Conservation (phyloP, 1,140 invertebrate genomes). For the Zaprionus kolodkinae region DNA sequence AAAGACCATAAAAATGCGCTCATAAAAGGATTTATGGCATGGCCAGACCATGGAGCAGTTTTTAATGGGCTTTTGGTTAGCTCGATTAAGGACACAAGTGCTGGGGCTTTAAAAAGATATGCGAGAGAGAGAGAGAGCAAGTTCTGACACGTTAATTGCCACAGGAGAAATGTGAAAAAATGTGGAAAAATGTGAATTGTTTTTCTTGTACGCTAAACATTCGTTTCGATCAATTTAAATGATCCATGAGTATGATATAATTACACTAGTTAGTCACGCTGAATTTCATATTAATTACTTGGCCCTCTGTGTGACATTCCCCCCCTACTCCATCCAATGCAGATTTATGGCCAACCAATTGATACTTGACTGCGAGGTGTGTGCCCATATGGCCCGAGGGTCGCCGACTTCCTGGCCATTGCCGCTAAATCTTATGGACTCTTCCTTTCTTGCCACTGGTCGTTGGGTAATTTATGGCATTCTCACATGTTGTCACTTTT, state of each 20-base stretch:
- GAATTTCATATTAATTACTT: conserved; percentile 76
- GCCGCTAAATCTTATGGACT: conserved; percentile 36
- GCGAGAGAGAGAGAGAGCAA: conserved; percentile 26
- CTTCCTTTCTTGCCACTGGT: conserved; percentile 56
- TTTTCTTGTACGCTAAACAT: not conserved
- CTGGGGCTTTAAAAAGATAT: conserved; percentile 8
- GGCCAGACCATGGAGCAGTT: conserved; percentile 33
- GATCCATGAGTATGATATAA: conserved; percentile 34
- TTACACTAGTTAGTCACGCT: conserved; percentile 66
- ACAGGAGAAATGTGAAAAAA: conserved; percentile 25
- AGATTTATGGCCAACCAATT: conserved; percentile 74
- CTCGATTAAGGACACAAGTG: conserved; percentile 70
- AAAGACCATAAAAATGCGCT: conserved; percentile 62
- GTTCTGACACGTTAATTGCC: conserved; percentile 49
- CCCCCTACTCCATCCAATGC: not conserved
- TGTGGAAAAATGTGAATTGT: conserved; percentile 9
- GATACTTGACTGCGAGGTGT: conserved; percentile 66
- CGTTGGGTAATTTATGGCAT: conserved; percentile 74
- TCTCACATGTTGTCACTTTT: conserved; percentile 83
- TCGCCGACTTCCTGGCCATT: conserved; percentile 61
- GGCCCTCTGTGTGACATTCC: conserved; percentile 50
- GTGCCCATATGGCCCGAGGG: conserved; percentile 66
- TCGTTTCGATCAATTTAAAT: conserved; percentile 31
- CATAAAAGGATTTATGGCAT: conserved; percentile 73
- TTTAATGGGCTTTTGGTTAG: conserved; percentile 74